These are phyloP conservation scores for Danaus melanippus DNA, from an alignment of 1,140 invertebrate species.

Conservation along the genomic window DNA sequence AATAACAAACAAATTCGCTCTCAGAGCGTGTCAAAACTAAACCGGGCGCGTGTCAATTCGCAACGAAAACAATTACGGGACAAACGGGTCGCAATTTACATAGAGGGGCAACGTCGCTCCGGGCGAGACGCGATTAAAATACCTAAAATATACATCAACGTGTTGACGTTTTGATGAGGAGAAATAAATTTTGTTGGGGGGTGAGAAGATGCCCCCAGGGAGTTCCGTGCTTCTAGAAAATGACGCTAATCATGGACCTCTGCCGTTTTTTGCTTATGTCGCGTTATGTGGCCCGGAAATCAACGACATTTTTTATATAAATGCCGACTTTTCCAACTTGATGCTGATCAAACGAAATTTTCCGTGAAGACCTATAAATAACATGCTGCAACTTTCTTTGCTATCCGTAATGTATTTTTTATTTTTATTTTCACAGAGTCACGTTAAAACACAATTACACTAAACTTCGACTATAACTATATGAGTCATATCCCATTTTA, in stretches of 20 bases:
- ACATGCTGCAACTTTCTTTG: too few species aligned
- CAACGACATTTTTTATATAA: conserved; percentile 1
- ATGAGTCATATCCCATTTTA: too few species aligned
- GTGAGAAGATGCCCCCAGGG: conserved; percentile 36
- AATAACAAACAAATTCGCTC: conserved; percentile 19
- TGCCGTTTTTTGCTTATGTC: conserved; percentile 14
- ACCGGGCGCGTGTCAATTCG: conserved; percentile 52
- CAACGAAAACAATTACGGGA: conserved; percentile 58
- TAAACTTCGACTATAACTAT: too few species aligned
- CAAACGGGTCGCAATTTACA: conserved; percentile 53
- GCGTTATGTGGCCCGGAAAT: conserved; percentile 15
- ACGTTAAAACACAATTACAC: too few species aligned
- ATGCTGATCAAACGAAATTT: too few species aligned
- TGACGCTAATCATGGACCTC: conserved; percentile 55
- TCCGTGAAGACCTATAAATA: too few species aligned
- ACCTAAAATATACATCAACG: conserved; percentile 64
- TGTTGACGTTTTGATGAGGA: conserved; percentile 69
- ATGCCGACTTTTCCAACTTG: too few species aligned
- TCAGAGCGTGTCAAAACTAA: conserved; percentile 35
- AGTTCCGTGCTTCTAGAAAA: conserved; percentile 54
- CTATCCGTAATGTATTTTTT: too few species aligned
- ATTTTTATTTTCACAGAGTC: too few species aligned
- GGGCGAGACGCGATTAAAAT: conserved; percentile 52
- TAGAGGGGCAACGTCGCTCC: conserved; percentile 39
- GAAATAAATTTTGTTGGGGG: conserved; percentile 57